phyloP scores from a whole-genome alignment of 2,113 vertebrate species.

The Glareola pratincola region DNA sequence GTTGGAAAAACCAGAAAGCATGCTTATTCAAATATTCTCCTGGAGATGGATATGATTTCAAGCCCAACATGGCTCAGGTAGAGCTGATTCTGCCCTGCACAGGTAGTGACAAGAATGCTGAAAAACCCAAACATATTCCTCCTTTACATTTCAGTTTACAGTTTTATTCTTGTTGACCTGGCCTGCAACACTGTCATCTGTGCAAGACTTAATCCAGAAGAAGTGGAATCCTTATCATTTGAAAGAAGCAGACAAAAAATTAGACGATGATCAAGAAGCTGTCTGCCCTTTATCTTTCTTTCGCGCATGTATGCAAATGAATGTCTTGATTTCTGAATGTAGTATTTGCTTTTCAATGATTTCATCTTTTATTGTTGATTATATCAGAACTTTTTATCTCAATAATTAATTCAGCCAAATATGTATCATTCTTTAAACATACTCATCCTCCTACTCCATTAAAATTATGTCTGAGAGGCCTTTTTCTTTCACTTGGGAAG shows the following conservation, averaged over 20 bases:
- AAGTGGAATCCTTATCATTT: not conserved
- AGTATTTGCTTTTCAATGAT: not conserved
- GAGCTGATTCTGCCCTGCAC: not conserved
- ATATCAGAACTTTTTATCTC: not conserved
- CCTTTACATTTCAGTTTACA: not conserved
- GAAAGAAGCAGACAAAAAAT: not conserved
- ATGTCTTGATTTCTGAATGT: not conserved
- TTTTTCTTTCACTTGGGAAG: not conserved
- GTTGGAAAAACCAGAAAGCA: not conserved
- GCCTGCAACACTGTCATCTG: not conserved
- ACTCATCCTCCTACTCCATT: not conserved
- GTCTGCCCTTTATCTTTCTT: not conserved
- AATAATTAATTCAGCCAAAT: not conserved
- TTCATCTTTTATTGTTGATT: not conserved
- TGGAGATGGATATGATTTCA: not conserved
- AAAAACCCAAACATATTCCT: not conserved
- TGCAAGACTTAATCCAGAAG: not conserved
- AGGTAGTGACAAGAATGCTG: not conserved
- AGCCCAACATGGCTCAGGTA: not conserved
- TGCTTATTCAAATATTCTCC: not conserved
- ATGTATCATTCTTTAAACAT: not conserved
- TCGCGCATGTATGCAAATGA: rapidly evolving
- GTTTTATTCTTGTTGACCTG: not conserved
- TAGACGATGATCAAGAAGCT: not conserved
- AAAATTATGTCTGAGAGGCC: not conserved